Percentiles rank a stretch among this genome's conserved stretches.
phyloP scores from a whole-genome alignment of 2,888 invertebrate genomes.

The Trichogramma dendrolimi region DNA sequence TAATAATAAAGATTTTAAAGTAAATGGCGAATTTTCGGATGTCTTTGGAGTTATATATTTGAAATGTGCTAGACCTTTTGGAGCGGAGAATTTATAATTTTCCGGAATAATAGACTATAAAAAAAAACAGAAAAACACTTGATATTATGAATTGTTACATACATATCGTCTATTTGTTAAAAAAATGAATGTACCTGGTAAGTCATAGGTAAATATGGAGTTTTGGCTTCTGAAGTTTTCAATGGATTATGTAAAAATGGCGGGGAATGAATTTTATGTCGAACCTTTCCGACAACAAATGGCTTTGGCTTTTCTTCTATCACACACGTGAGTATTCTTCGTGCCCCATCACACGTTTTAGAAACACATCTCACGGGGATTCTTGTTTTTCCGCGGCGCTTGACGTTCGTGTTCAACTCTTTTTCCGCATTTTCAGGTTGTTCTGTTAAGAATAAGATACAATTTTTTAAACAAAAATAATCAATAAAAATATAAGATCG shows the following conservation, averaged over 20 bases:
- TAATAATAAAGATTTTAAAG: neutral
- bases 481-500: no score
- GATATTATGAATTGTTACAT: neutral
- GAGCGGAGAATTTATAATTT: slow-evolving; percentile 12
- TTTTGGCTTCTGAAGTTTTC: neutral
- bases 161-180: neutral
- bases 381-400: no score
- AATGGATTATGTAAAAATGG: slow-evolving; percentile 18
- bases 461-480: no score
- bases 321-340: no score
- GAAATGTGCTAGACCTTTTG: slow-evolving; percentile 2
- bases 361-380: no score
- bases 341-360: no score
- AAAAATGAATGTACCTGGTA: neutral
- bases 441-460: no score
- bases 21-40: neutral
- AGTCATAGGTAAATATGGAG: neutral
- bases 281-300: slow-evolving; percentile 18
- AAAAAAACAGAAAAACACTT: neutral
- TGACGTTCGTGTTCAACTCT: no score
- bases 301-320: slow-evolving; percentile 1
- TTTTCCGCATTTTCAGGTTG: no score
- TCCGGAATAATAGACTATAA: slow-evolving; percentile 16
- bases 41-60: neutral
- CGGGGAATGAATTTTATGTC: slow-evolving; percentile 20